Evolutionary conservation across 2,113 vertebrate genomes (phyloP).

Genomic region (Bufo gargarizans): DNA sequence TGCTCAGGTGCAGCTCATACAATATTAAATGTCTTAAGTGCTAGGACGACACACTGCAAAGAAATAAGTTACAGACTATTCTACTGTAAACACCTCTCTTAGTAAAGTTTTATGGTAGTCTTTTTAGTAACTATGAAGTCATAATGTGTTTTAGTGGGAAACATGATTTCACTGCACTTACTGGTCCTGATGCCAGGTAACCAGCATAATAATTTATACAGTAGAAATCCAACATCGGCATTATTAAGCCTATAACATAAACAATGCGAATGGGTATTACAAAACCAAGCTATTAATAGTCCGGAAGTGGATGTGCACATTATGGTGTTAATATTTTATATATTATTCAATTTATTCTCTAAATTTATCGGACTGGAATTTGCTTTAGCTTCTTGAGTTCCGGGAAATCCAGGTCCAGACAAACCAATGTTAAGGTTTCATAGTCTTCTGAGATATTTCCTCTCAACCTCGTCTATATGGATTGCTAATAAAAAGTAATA

Average conservation of each 20-base stretch:
- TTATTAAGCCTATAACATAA: constrained; percentile 36
- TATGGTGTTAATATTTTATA: constrained; percentile 40
- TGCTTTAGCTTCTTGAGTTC: neutral
- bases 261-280: constrained; percentile 10
- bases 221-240: neutral
- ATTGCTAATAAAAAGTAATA: neutral
- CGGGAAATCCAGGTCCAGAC: neutral
- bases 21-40: constrained; percentile 55
- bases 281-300: constrained; percentile 5
- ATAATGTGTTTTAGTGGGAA: constrained; percentile 46
- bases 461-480: neutral
- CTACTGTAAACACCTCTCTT: constrained; percentile 36
- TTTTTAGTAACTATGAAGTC: constrained; percentile 43
- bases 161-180: constrained; percentile 53
- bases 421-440: neutral
- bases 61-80: constrained; percentile 38
- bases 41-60: constrained; percentile 28
- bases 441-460: neutral
- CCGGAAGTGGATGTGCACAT: constrained; percentile 17
- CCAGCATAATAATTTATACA: constrained; percentile 47
- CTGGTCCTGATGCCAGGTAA: constrained; percentile 45
- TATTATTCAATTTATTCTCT: constrained; percentile 33
- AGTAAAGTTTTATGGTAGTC: constrained; percentile 40
- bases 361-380: constrained; percentile 16
- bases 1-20: constrained; percentile 43